A percentile compares a stretch with the other conserved stretches of the same genome.
Evolutionary conservation across 2,113 vertebrate genomes (phyloP).

Genomic region (Mohoua ochrocephala): DNA sequence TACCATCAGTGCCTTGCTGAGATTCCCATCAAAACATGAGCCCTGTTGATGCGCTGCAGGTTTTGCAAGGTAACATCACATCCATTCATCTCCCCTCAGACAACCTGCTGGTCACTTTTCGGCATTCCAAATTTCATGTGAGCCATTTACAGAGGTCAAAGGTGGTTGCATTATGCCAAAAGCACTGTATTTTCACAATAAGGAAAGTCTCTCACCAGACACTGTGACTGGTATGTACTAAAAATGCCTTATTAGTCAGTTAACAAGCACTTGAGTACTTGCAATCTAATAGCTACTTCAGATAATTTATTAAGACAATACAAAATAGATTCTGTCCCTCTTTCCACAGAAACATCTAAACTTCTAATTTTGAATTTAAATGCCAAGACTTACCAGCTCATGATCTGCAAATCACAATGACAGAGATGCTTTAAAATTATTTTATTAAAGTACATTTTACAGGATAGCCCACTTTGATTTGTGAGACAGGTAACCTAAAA

Average conservation of each 20-base stretch:
- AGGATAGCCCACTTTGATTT: neutral
- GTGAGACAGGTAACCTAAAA: neutral
- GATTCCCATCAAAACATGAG: neutral
- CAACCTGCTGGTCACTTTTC: neutral
- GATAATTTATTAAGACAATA: constrained; percentile 35
- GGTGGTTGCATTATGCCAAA: neutral
- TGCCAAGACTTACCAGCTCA: neutral
- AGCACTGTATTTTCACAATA: neutral
- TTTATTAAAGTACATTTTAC: neutral
- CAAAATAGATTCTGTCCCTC: constrained; percentile 5
- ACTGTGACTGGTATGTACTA: neutral
- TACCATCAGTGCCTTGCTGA: neutral
- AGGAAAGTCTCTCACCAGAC: neutral
- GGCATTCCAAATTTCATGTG: neutral
- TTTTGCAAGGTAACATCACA: constrained; percentile 4
- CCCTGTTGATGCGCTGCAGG: neutral
- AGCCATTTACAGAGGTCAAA: constrained; percentile 45
- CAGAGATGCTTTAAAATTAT: neutral
- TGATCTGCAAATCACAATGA: neutral
- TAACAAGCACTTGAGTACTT: neutral
- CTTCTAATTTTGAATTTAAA: neutral
- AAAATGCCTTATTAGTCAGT: neutral
- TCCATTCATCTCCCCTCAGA: neutral
- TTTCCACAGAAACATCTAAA: neutral
- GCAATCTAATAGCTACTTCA: neutral